These are phyloP conservation scores for Mellivora capensis DNA, from an alignment of 2,113 vertebrate genomes.

Conservation along the genomic window DNA sequence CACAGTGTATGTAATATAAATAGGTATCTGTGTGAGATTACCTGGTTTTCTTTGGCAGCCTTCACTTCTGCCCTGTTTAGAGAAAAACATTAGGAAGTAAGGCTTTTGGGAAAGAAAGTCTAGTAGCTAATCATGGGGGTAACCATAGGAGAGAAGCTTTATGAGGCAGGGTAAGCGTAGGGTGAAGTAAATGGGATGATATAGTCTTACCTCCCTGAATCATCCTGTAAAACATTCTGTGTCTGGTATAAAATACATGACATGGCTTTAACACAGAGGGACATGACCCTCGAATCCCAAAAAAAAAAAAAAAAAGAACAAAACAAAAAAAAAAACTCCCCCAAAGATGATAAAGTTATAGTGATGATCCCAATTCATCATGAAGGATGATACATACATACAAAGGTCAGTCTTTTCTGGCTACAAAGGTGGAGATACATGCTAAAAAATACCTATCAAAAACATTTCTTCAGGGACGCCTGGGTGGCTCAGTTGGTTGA, in stretches of 20 bases:
- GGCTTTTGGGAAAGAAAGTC: not conserved
- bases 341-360: not conserved
- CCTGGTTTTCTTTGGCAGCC: not conserved
- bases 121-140: not conserved
- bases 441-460: not conserved
- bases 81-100: not conserved
- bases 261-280: not conserved
- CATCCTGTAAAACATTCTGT: not conserved
- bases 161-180: not conserved
- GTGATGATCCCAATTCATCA: not conserved
- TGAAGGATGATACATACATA: too few relatives aligned
- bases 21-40: not conserved
- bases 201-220: not conserved
- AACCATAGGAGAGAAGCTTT: not conserved
- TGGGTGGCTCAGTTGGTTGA: not conserved
- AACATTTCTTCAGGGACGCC: not conserved
- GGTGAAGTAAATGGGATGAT: not conserved
- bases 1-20: not conserved
- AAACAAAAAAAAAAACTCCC: not conserved
- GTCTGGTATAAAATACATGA: not conserved
- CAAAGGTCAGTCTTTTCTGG: not conserved
- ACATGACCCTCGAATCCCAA: not conserved
- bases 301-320: not conserved
- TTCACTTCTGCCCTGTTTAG: not conserved
- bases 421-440: not conserved